Evolutionary conservation across 2,113 vertebrate genomes (phyloP).

Genomic region (Candoia aspera): DNA sequence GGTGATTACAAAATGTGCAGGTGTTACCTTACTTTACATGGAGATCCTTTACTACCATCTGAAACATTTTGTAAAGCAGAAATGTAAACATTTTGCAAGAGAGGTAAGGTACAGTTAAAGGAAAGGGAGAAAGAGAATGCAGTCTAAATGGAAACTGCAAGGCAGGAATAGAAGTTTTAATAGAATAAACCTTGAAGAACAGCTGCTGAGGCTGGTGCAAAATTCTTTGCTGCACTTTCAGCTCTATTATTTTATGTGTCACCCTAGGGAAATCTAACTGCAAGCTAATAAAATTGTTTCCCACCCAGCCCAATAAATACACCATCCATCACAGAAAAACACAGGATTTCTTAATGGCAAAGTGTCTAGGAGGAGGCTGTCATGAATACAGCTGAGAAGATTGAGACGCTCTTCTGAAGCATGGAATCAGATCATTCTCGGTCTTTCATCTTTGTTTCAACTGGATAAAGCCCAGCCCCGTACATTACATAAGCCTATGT

Average conservation of each 20-base stretch:
- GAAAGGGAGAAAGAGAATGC: background rate
- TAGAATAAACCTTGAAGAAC: background rate
- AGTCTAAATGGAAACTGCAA: background rate
- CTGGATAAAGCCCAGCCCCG: background rate
- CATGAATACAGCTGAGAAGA: background rate
- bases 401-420: background rate
- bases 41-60: background rate
- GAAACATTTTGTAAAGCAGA: background rate
- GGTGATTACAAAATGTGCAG: background rate
- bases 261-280: background rate
- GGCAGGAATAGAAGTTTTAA: background rate
- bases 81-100: background rate
- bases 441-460: background rate
- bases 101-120: background rate
- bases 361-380: background rate
- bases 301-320: background rate
- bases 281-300: background rate
- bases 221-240: background rate
- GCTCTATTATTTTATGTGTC: background rate
- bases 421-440: background rate
- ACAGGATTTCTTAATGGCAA: background rate
- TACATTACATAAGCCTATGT: background rate
- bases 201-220: background rate
- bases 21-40: background rate
- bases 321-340: background rate